Evolutionary conservation across 2,888 invertebrate genomes (phyloP).

Genomic region (Auanema freiburgensis): DNA sequence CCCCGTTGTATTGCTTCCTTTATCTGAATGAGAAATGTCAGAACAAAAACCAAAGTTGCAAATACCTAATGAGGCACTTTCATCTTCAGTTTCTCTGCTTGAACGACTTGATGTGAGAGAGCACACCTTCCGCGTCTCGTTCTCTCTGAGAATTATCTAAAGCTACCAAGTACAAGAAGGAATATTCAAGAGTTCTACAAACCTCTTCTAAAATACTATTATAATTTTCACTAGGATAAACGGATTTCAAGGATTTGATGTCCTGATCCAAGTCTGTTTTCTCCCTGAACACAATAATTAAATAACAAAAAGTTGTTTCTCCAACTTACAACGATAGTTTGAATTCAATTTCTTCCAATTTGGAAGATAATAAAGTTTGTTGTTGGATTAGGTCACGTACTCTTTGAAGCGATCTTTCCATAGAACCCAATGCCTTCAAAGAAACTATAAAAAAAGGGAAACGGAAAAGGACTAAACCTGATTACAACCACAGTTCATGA

Average conservation of each 20-base stretch:
- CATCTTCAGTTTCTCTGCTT: not conserved
- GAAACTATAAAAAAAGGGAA: not conserved
- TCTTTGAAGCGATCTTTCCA: constrained; percentile 47
- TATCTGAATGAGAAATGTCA: too few species aligned
- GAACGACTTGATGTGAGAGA: constrained; percentile 1
- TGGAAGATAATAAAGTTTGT: constrained; percentile 30
- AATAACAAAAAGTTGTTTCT: not conserved
- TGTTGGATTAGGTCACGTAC: constrained; percentile 36
- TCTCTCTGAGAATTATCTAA: constrained; percentile 5
- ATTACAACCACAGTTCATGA: constrained; percentile 51
- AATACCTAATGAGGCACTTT: not conserved
- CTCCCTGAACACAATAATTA: constrained; percentile 15
- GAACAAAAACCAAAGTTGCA: too few species aligned
- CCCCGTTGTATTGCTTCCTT: too few species aligned
- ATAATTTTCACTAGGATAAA: constrained; percentile 18
- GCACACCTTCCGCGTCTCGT: constrained; percentile 6
- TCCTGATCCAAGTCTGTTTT: constrained; percentile 12
- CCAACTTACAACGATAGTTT: constrained; percentile 20
- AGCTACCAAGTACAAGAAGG: not conserved
- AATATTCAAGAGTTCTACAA: not conserved
- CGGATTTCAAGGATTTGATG: constrained; percentile 10
- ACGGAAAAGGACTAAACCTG: constrained; percentile 27
- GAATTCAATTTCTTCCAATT: constrained; percentile 36
- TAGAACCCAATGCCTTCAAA: constrained; percentile 45
- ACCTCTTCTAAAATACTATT: constrained; percentile 6